Evolutionary conservation across 2,113 vertebrate genomes (phyloP).

Genomic region (Myiopsitta monachus): DNA sequence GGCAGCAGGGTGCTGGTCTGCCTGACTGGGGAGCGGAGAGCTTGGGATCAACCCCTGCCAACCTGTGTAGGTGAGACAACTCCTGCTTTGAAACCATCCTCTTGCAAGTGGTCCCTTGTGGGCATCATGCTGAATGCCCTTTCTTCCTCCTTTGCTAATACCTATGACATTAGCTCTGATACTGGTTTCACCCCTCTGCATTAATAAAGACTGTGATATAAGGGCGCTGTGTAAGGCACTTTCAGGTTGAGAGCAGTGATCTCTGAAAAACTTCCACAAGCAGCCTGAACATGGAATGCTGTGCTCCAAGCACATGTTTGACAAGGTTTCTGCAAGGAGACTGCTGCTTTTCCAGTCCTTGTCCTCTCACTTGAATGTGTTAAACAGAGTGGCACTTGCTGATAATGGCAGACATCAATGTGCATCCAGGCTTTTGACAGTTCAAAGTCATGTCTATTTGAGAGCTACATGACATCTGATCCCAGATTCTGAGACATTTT

Average conservation of each 20-base stretch:
- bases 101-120: neutral
- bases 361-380: neutral
- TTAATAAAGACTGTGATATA: rapidly evolving
- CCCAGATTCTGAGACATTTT: neutral
- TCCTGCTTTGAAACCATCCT: neutral
- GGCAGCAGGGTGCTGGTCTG: constrained; percentile 86
- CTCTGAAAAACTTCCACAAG: neutral
- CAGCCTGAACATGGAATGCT: rapidly evolving
- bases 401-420: rapidly evolving
- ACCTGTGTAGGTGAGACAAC: constrained; percentile 86
- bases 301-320: neutral
- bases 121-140: rapidly evolving
- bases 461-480: neutral
- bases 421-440: neutral
- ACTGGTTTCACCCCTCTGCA: rapidly evolving
- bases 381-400: neutral
- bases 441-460: neutral
- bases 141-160: neutral
- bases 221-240: neutral
- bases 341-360: neutral
- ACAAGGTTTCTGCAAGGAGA: neutral
- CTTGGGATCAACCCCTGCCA: constrained; percentile 92
- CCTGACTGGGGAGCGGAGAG: constrained; percentile 90
- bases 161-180: rapidly evolving
- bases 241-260: neutral